Evolutionary conservation across 2,113 vertebrate species (phyloP), one percentile per base, ranked within the genome.

Genomic region (Stigmatopora argus): DNA sequence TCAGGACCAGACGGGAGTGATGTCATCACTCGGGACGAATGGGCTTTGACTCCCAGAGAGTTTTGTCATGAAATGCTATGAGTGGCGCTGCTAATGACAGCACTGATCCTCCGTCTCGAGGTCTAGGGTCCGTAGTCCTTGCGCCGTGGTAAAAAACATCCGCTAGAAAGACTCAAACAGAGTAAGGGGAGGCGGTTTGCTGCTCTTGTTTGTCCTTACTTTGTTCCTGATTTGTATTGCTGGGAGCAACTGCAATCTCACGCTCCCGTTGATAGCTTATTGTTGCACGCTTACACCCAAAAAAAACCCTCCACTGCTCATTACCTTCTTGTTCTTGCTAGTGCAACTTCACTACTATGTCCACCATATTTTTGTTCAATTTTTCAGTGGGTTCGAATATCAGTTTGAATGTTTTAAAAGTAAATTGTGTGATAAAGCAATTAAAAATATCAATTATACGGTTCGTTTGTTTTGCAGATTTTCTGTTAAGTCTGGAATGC

Each of bases 11-110:
- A 69, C 67, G 63, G 66, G 34, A 69, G 72, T 72, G 76, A 83
- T 78, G 75, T 82, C 84, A 83, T 85, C 72, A n/a, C 55, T 80
- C 61, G 57, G 21, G 62, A 71, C 65, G 82, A 84, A 85, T 83
- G 72, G 70, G 52, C 76, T 71, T 63, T 58, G 80, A 78, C 74
- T 61, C 68, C 35, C 55, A 63, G 67, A 35, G 7, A 21, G 70
- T 70, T 69, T 81, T 73, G 78, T 79, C 58, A 67, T 77, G 69
- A 75, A 83, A 77, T 75, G 67, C 70, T 73, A 60, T 77, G 79
- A 75, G 70, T 55, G 74, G 74, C 18, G 58, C 63, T 64, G 64
- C 63, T 73, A 76, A 77, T 80, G 75, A 73, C 58, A 47, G 53
- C 5, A 64, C 44, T 17, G 63, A 41, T 73, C 62, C 65, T 71